Conservation (phyloP, 2,113 vertebrate species). For the Paramisgurnus dabryanus region DNA sequence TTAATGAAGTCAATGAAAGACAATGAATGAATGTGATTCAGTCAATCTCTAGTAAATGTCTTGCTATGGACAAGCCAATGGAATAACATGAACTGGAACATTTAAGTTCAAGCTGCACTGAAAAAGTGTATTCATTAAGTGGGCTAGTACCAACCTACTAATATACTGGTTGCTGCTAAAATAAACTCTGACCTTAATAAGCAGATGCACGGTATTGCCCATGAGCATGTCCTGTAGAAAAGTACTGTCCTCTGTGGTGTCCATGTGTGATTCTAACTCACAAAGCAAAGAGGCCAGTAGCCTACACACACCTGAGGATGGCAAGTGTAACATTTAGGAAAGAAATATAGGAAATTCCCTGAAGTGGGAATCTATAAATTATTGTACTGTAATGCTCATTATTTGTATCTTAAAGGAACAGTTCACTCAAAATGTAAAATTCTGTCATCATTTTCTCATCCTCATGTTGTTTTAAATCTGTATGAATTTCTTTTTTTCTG, state of each 20-base stretch:
- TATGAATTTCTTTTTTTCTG: too few species aligned
- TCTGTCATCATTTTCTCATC: too few species aligned
- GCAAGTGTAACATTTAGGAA: background rate
- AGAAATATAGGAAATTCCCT: conserved; percentile 1
- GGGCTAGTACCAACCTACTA: conserved; percentile 2
- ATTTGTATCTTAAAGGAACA: too few species aligned
- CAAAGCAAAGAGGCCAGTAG: conserved; percentile 61
- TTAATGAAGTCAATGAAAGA: background rate
- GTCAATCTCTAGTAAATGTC: background rate
- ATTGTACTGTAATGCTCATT: too few species aligned
- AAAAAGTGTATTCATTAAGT: conserved; percentile 3
- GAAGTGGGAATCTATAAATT: too few species aligned
- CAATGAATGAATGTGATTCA: too few species aligned
- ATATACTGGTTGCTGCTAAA: conserved; percentile 11
- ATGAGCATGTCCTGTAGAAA: conserved; percentile 74
- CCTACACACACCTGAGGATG: conserved; percentile 54
- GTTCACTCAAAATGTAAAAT: too few species aligned
- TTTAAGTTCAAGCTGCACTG: background rate
- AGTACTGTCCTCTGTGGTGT: conserved; percentile 71
- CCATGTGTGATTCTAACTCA: conserved; percentile 58
- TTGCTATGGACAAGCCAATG: background rate
- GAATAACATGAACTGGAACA: background rate
- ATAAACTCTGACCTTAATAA: conserved; percentile 64
- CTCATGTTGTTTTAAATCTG: too few species aligned
- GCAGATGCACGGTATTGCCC: conserved; percentile 72